phyloP scores from a whole-genome alignment of 2,888 invertebrate species.

The Apamea sordens region DNA sequence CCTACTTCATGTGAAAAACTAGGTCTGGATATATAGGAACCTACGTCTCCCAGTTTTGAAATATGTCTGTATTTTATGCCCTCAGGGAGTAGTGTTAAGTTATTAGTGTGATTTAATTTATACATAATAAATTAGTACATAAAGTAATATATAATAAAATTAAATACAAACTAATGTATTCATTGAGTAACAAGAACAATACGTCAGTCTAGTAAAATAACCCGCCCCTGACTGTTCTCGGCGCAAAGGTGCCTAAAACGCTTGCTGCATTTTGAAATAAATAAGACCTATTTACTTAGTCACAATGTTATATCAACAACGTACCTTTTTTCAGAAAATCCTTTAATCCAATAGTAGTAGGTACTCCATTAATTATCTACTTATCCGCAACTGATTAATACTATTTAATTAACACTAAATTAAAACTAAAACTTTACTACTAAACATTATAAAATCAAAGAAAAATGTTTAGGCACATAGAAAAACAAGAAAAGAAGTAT shows the following conservation, averaged over 20 bases:
- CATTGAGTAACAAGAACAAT: no score
- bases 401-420: conserved; percentile 1
- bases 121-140: no score
- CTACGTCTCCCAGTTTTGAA: background rate
- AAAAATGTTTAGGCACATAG: conserved; percentile 70
- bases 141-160: no score
- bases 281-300: background rate
- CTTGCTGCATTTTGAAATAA: background rate
- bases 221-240: no score
- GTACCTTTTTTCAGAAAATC: conserved; percentile 12
- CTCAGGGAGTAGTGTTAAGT: no score
- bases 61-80: no score
- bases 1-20: background rate
- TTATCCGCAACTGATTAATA: background rate
- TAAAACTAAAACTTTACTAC: conserved; percentile 1
- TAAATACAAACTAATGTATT: no score
- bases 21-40: background rate
- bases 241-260: no score
- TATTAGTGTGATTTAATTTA: no score
- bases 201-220: no score
- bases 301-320: background rate
- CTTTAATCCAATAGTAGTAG: background rate
- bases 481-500: conserved; percentile 70
- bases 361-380: conserved; percentile 4
- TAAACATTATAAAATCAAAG: conserved; percentile 49